Base-by-base conservation (phyloP, 2,888 invertebrate genomes). In the Caenorhabditis japonica region DNA sequence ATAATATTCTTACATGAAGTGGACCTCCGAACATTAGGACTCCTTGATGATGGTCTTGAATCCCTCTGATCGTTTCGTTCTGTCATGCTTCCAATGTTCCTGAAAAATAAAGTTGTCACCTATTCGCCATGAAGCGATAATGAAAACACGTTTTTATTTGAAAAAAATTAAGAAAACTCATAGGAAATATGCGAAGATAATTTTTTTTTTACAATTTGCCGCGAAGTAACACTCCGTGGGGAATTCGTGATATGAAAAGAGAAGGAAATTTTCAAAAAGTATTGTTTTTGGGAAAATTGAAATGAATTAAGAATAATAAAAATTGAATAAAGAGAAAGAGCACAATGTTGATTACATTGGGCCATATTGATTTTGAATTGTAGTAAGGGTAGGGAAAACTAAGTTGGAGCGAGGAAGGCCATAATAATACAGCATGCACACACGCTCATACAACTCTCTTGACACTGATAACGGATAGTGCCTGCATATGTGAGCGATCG, bases 381-480 rank as follows among this genome's bases (percentile, higher is more conserved):
- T 39, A 13, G 4, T 39, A 17, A 19, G 43, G 8, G 21, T 17
- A 8, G 19, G 4, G 46, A 46, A 27, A 36, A 38, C 21, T 43
- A 55, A 56, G 64, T 56, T 66, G 49, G 41, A 21, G 12, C 25
- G 44, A 51, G n/a, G n/a, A 43, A 43, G 41, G 44, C 34, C 33
- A 56, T 64, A 56, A 66, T 36, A 51, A 56, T 44, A 51, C 19
- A 25, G 51, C 41, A n/a, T 43, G 15, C 53, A 36, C 27, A 41
- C 33, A 39, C 27, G 27, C 38, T 13, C 19, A 21, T 44, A 49
- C 55, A n/a, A 36, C 43, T 19, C n/a, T n/a, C n/a, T n/a, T n/a
- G n/a, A n/a, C 27, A 66, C 43, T 66, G 66, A 66, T 66, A 66
- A 66, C 51, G 33, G 4, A 3, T 43, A 39, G 49, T 66, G 66